phyloP scores from a whole-genome alignment of 2,113 vertebrate genomes.

The Hyla sarda region DNA sequence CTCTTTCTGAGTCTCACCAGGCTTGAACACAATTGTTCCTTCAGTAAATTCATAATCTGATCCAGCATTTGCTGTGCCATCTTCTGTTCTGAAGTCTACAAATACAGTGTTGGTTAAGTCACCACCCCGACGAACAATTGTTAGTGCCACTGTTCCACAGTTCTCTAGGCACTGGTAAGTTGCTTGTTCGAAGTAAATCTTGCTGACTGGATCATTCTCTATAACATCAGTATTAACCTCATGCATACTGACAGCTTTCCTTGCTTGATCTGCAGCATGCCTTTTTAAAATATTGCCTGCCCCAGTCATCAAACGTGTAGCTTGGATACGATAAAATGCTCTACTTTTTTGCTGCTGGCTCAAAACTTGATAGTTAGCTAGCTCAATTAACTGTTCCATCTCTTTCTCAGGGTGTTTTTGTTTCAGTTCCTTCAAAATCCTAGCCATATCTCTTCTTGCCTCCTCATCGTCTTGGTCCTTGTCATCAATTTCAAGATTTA shows the following conservation, averaged over 20 bases:
- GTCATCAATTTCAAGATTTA: constrained; percentile 79
- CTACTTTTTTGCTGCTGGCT: constrained; percentile 93
- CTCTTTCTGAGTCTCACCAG: constrained; percentile 91
- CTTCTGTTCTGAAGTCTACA: constrained; percentile 90
- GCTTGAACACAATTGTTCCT: constrained; percentile 87
- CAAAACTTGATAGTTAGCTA: constrained; percentile 92
- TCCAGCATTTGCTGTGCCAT: constrained; percentile 91
- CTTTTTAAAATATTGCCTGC: constrained; percentile 91
- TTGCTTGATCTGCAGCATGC: constrained; percentile 89
- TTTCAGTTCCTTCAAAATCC: constrained; percentile 92
- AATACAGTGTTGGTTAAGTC: constrained; percentile 82
- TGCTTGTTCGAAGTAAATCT: constrained; percentile 88
- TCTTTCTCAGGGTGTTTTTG: constrained; percentile 95
- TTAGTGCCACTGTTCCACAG: constrained; percentile 88
- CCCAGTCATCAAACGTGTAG: constrained; percentile 91
- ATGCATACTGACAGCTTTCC: constrained; percentile 84
- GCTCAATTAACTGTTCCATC: constrained; percentile 87
- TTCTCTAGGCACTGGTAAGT: constrained; percentile 95
- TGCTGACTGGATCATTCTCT: constrained; percentile 79
- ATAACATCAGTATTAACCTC: constrained; percentile 81
- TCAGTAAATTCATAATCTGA: constrained; percentile 90
- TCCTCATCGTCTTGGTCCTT: constrained; percentile 91
- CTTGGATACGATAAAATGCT: constrained; percentile 94
- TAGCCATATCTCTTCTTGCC: constrained; percentile 85
- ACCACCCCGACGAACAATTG: constrained; percentile 84